Base-by-base conservation (phyloP, 2,113 vertebrate species). In the Orycteropus afer region DNA sequence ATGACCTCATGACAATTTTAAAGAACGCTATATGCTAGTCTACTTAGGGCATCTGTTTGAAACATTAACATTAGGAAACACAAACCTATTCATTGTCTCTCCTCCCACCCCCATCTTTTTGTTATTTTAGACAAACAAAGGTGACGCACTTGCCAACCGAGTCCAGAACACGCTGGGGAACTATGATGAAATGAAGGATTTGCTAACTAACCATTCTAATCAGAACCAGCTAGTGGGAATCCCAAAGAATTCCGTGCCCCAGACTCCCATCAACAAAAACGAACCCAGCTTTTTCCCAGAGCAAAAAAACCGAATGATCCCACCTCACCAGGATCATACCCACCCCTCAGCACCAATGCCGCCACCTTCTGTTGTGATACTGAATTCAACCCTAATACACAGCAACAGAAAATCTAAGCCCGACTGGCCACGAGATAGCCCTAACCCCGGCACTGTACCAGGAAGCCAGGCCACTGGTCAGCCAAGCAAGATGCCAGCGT, bases 151-250 rank as follows among this genome's bases (percentile, higher is more conserved):
- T 98, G 99, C 99, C 97, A 99, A 98, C 97, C 99, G 99, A 76
- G 99, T 99, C 96, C 99, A 99, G 98, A 99, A 99, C 97, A 99
- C 99, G 0, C 92, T 99, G 98, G 99, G 99, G 96, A 99, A 99
- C 97, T 99, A 99, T 22, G 99, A 99, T 96, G 99, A 99, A 97
- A 99, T 99, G 99, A 99, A 99, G 97, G 99, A 99, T 97, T 98
- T 99, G 87, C 96, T 99, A 97, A 99, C 99, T 94, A 99, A 99
- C 98, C 99, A 99, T 95, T 99, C 99, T 88, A 99, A 99, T 98
- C 99, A 99, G 98, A 99, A 99, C 96, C 99, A 99, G 97, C 98
- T 99, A 95, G 99, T 99, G 96, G 99, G 99, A 96, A 99, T 99
- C 97, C 99, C 99, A 97, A 99, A 99, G 98, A 99, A 98, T 98